Base-by-base conservation (phyloP, 2,888 invertebrate species). In the Amblyjoppa proteus region DNA sequence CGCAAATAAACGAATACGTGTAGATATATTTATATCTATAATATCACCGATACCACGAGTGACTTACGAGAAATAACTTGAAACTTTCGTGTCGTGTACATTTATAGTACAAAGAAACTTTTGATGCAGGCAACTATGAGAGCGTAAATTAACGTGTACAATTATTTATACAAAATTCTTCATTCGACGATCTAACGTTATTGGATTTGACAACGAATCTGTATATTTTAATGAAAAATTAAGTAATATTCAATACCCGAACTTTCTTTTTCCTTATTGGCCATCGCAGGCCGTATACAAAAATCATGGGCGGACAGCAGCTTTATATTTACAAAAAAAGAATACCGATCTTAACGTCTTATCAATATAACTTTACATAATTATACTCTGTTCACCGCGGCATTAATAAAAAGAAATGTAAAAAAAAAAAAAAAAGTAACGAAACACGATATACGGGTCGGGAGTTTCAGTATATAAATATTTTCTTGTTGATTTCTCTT, bases 31-130 rank as follows among this genome's bases (percentile, higher is more conserved):
- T 71, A 77, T 66, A 73, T 77, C 68, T 76, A 70, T 71, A 70
- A 64, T 78, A 76, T 76, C 76, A 76, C 70, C 64, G 80, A 84
- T 76, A 85, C 75, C 85, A 79, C 58, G 79, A 82, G 79, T 73
- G 85, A 85, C 85, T 81, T 83, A 86, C 73, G 73, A 73, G 34
- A 73, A 85, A 73, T 66, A 28, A 53, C 31, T 75, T 6, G 49
- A 73, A 76, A 81, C 70, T 66, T 74, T 79, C 58, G 53, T 78
- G 45, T 56, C 51, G 56, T 73, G 76, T 73, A 66, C 51, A 81
- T 71, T 71, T 41, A 45, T 34, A 45, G 56, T 73, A 82, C 74
- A 79, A 80, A 81, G 49, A 58, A 31, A 28, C 53, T 51, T 2
- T 49, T 11, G 51, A 81, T 68, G 13, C 56, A 66, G 56, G 28